Percentiles rank a stretch among this genome's conserved stretches.
These are phyloP conservation scores for Oplegnathus fasciatus DNA, from an alignment of 2,113 vertebrate genomes.

Conservation along the genomic window DNA sequence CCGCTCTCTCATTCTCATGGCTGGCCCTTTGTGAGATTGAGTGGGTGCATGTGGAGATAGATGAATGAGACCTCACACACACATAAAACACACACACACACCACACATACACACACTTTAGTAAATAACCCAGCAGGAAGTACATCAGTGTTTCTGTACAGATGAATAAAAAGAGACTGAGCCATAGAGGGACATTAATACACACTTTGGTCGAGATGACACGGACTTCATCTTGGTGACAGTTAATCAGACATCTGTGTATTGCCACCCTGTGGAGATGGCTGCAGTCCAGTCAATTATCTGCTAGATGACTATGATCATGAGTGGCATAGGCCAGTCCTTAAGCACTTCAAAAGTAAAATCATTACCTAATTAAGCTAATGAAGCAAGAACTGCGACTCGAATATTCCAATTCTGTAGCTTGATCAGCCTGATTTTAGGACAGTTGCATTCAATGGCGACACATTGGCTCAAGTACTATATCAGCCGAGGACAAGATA, in stretches of 20 bases:
- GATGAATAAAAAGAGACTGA: slow-evolving; percentile 67
- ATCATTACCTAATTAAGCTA: slow-evolving; percentile 70
- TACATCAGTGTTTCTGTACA: slow-evolving; percentile 78
- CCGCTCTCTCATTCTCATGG: slow-evolving; percentile 75
- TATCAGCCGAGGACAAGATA: slow-evolving; percentile 40
- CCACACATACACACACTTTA: slow-evolving; percentile 64
- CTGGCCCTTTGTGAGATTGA: slow-evolving; percentile 79
- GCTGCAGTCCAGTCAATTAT: slow-evolving; percentile 78
- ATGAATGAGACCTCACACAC: slow-evolving; percentile 79
- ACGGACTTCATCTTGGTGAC: slow-evolving; percentile 65
- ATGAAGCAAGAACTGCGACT: slow-evolving; percentile 62
- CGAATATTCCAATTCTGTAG: slow-evolving; percentile 45
- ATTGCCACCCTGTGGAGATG: slow-evolving; percentile 71
- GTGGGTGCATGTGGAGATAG: slow-evolving; percentile 83
- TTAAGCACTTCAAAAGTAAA: slow-evolving; percentile 70
- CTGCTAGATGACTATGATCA: slow-evolving; percentile 69
- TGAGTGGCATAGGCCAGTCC: slow-evolving; percentile 72
- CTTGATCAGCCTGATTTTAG: slow-evolving; percentile 57
- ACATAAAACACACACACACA: slow-evolving; percentile 55
- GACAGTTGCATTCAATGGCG: slow-evolving; percentile 23
- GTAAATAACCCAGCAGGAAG: slow-evolving; percentile 83
- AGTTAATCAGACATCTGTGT: slow-evolving; percentile 80
- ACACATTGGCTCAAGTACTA: slow-evolving; percentile 10
- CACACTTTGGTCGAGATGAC: slow-evolving; percentile 76
- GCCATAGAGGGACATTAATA: slow-evolving; percentile 67